phyloP scores from a whole-genome alignment of 2,113 vertebrate genomes.

The Semnornis frantzii region DNA sequence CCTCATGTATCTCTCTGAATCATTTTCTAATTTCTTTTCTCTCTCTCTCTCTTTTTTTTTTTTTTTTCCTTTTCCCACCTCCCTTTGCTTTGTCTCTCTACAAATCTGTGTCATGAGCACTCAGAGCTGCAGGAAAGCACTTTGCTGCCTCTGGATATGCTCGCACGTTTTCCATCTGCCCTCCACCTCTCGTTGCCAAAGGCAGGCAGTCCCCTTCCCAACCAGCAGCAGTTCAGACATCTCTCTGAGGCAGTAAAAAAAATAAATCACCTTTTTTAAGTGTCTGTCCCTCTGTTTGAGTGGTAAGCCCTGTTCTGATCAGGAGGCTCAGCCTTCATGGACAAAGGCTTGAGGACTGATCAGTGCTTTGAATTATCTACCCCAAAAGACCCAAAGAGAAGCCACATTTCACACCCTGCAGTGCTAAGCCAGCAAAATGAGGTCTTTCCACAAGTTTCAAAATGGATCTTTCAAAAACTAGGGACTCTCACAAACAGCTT shows the following conservation, averaged over 20 bases:
- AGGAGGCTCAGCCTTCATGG: neutral
- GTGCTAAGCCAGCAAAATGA: neutral
- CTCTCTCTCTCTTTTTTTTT: neutral
- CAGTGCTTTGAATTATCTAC: neutral
- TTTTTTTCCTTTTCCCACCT: neutral
- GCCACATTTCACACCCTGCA: neutral
- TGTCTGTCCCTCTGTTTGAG: neutral
- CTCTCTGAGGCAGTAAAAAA: neutral
- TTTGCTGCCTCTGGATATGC: neutral
- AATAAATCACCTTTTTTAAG: neutral
- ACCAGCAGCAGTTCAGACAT: neutral
- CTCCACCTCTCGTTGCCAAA: neutral
- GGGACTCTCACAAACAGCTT: neutral
- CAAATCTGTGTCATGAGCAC: neutral
- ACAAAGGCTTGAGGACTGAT: neutral
- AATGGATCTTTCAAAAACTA: neutral
- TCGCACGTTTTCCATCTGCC: neutral
- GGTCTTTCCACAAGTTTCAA: neutral
- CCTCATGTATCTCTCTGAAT: neutral
- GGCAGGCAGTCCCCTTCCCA: neutral
- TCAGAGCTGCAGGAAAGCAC: neutral
- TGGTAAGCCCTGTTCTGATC: neutral
- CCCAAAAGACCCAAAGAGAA: rapidly evolving
- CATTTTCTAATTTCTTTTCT: neutral
- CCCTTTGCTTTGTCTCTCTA: neutral